Percentiles rank a stretch among this genome's conserved stretches.
Evolutionary conservation across 2,113 vertebrate species (phyloP).

Genomic region (Oreocharis arfaki): DNA sequence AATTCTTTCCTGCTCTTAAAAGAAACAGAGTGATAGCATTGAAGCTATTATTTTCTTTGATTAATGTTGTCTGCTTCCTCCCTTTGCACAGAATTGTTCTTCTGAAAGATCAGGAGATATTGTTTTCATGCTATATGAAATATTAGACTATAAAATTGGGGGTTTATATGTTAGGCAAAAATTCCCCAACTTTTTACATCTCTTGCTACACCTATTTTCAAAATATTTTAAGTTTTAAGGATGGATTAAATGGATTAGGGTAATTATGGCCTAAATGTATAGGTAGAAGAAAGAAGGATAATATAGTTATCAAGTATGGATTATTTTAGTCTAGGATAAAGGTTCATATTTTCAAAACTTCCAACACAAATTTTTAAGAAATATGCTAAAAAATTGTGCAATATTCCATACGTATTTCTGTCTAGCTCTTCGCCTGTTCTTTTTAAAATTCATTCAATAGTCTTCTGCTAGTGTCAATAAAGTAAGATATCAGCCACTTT

Average conservation of each 20-base stretch:
- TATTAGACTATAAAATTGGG: not conserved
- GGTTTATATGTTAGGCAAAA: not conserved
- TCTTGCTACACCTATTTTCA: not conserved
- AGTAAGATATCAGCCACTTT: not conserved
- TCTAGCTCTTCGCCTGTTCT: not conserved
- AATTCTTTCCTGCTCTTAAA: not conserved
- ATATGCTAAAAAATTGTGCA: not conserved
- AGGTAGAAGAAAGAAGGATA: not conserved
- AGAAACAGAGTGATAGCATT: not conserved
- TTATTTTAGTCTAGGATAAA: not conserved
- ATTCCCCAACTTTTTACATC: not conserved
- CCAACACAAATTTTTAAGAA: not conserved
- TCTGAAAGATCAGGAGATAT: not conserved
- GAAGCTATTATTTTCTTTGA: not conserved
- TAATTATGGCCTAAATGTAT: not conserved
- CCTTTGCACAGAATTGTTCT: not conserved
- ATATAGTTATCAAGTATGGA: not conserved
- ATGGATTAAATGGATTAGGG: accelerated
- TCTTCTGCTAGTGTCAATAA: not conserved
- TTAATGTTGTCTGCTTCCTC: not conserved
- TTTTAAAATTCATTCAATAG: not conserved
- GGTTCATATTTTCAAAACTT: not conserved
- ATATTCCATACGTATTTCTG: not conserved
- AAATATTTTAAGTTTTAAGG: not conserved
- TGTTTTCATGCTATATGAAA: not conserved